phyloP scores from a whole-genome alignment of 37 sponge, comb jelly and placozoan species.

The Geodia barretti region DNA sequence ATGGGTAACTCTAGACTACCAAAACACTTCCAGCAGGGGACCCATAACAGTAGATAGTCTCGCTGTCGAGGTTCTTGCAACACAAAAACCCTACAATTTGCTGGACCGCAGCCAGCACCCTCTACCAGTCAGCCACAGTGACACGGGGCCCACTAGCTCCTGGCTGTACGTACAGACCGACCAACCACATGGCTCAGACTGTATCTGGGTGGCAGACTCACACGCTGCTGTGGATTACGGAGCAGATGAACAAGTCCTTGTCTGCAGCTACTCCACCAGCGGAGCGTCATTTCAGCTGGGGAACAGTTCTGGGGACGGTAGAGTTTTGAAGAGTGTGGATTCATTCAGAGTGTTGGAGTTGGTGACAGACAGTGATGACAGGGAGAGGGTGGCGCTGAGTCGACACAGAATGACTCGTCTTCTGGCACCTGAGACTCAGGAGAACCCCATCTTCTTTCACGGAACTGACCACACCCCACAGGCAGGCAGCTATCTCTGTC shows the following conservation, averaged over 20 bases:
- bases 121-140: conserved; percentile 33
- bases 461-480: conserved; percentile 21
- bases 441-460: conserved; percentile 75
- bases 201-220: conserved; percentile 21
- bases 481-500: no score
- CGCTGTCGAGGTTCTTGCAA: conserved; percentile 36
- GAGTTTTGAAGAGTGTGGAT: conserved; percentile 17
- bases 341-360: conserved; percentile 44
- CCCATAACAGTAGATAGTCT: conserved; percentile 16
- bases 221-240: conserved; percentile 11
- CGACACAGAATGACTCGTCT: conserved; percentile 63
- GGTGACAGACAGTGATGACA: conserved; percentile 55
- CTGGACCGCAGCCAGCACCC: background rate
- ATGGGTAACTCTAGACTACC: conserved; percentile 45
- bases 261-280: conserved; percentile 20
- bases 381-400: conserved; percentile 60
- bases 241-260: conserved; percentile 49
- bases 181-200: conserved; percentile 14
- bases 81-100: conserved; percentile 52
- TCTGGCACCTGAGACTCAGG: conserved; percentile 66
- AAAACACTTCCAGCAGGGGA: background rate
- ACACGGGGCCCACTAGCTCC: conserved; percentile 25
- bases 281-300: conserved; percentile 31
- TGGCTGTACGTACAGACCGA: conserved; percentile 63
- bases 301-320: background rate